A percentile compares a stretch with the other conserved stretches of the same genome.
Evolutionary conservation across 2,888 invertebrate genomes (phyloP).

Genomic region (Trichogramma dendrolimi): DNA sequence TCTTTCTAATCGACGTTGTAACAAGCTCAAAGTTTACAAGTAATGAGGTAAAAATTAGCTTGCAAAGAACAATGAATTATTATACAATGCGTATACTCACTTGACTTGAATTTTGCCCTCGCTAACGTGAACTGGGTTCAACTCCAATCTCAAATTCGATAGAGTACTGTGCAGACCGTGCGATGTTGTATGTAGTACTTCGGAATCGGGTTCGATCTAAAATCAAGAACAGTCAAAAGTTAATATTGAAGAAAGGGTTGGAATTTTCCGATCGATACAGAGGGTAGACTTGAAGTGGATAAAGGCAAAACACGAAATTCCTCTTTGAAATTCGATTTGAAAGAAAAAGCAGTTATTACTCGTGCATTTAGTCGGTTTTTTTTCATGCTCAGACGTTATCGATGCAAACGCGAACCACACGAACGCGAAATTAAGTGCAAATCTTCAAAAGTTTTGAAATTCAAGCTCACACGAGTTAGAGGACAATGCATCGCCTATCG

Average conservation of each 20-base stretch:
- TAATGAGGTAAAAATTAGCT: neutral
- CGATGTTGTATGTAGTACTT: constrained; percentile 36
- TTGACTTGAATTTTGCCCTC: constrained; percentile 47
- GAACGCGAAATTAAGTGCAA: too few species aligned
- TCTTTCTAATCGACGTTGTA: neutral
- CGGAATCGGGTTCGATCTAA: constrained; percentile 49
- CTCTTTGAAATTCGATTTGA: too few species aligned
- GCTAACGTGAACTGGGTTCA: constrained; percentile 48
- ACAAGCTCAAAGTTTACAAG: neutral
- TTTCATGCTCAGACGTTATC: too few species aligned
- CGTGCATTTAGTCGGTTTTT: too few species aligned
- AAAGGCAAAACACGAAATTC: too few species aligned
- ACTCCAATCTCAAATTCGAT: constrained; percentile 50
- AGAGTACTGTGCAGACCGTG: constrained; percentile 48
- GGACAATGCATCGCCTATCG: too few species aligned
- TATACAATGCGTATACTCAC: constrained; percentile 32
- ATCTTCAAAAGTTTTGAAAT: too few species aligned
- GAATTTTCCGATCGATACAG: too few species aligned
- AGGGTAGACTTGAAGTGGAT: too few species aligned
- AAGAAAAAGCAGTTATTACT: too few species aligned
- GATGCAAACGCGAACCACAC: too few species aligned
- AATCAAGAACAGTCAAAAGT: neutral
- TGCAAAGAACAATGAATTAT: neutral
- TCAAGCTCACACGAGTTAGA: too few species aligned
- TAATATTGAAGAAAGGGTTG: neutral